Evolutionary conservation across 2,797 vertebrate genomes (phyloP), one percentile per base, ranked within the genome.

Genomic region (Characodon lateralis): DNA sequence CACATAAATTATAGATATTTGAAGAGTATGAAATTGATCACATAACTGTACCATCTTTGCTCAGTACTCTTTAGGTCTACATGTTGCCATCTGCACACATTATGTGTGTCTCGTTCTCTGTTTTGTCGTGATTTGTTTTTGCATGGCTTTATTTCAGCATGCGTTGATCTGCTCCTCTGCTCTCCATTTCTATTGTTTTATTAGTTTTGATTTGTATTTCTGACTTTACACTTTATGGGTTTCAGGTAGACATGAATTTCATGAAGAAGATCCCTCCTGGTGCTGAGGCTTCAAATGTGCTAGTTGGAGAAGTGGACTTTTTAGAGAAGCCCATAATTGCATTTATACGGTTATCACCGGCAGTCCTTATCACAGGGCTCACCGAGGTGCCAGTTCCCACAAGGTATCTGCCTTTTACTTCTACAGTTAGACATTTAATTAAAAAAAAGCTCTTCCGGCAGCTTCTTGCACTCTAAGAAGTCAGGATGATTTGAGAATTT

Each of bases 311-410:
- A 92, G 97, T 99, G 89, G 96, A 98, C 91, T 97, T 97, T 95
- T 93, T 99, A 94, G 98, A 99, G 94, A 97, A 97, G 91, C 97
- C 97, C 69, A 97, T 99, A 78, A 98, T 97, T 89, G 97, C 96
- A 1, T 98, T 99, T 92, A 95, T 99, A 53, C 96, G 98, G 74
- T 93, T 99, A 68, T 96, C 96, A 13, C 97, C 98, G 26, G 97
- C 98, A 2, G 97, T 99, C 51, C 97, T 98, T 39, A 96, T 99
- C 78, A 96, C 97, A 0, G 98, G 98, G 78, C 95, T 99, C 83
- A 99, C 98, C n/a, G 97, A 99, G 88, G 98, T 99, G 87, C 98
- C 98, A 0, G 97, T 99, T 79, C 96, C 98, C 89, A 99, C 98
- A 13, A 96, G 98, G 98, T 98, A 94, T 72, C 75, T 72, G 2